Conservation (phyloP, 2,888 invertebrate species). For the Drosophila gaucha region DNA sequence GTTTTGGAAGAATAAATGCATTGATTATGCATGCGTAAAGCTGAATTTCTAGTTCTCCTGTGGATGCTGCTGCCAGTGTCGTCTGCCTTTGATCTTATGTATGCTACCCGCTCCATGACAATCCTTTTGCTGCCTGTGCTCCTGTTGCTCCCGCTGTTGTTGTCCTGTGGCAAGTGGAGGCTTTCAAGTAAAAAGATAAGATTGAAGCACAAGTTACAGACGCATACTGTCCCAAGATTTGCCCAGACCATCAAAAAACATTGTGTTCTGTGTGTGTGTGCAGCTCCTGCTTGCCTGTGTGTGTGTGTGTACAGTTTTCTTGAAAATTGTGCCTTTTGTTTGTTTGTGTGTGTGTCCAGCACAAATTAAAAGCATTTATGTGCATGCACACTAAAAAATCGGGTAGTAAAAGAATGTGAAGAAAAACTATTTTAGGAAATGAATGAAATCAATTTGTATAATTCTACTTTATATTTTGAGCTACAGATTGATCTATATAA, state of each 20-base stretch:
- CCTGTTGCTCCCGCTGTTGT: not conserved
- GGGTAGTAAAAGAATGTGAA: not conserved
- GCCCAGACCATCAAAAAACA: constrained; percentile 50
- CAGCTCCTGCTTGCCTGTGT: constrained; percentile 9
- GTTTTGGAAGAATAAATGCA: constrained; percentile 70
- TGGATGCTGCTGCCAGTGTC: constrained; percentile 20
- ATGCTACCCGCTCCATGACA: constrained; percentile 21
- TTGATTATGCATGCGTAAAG: constrained; percentile 79
- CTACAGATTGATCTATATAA: too few relatives aligned
- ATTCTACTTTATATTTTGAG: too few relatives aligned
- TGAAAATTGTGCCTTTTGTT: constrained; percentile 66
- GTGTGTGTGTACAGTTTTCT: constrained; percentile 62
- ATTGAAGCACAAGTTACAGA: constrained; percentile 65
- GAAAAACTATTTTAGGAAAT: too few relatives aligned
- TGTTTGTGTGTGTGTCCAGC: constrained; percentile 49
- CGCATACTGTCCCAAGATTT: constrained; percentile 65
- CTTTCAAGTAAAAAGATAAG: constrained; percentile 76
- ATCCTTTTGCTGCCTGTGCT: constrained; percentile 31
- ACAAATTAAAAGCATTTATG: constrained; percentile 77
- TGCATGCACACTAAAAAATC: constrained; percentile 22
- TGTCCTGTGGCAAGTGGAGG: constrained; percentile 44
- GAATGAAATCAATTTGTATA: too few relatives aligned
- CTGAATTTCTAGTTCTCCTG: constrained; percentile 53
- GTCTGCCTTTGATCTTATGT: constrained; percentile 55
- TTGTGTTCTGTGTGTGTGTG: constrained; percentile 5